Percentiles rank a stretch among this genome's conserved stretches.
Evolutionary conservation across 2,113 vertebrate species (phyloP).

Genomic region (Vidua chalybeata): DNA sequence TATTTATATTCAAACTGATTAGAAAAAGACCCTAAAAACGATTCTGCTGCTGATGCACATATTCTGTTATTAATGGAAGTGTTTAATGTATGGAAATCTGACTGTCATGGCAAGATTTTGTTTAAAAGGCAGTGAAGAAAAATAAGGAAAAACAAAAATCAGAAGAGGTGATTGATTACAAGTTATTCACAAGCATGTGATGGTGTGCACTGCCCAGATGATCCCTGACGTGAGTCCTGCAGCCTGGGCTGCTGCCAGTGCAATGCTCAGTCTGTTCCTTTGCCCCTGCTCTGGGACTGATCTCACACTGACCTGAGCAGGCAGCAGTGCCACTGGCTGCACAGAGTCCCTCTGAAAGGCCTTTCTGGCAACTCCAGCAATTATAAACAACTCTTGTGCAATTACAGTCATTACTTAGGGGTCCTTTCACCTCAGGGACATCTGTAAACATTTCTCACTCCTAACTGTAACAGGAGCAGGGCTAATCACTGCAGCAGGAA

Average conservation of each 20-base stretch:
- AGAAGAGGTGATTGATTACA: neutral
- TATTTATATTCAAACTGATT: neutral
- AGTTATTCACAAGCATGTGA: slow-evolving; percentile 10
- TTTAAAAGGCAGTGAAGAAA: neutral
- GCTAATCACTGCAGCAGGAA: no score
- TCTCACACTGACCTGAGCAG: slow-evolving; percentile 21
- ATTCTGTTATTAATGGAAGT: neutral
- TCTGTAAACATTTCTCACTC: no score
- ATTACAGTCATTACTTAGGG: no score
- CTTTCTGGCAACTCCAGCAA: no score
- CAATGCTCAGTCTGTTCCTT: slow-evolving; percentile 24
- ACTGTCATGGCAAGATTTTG: neutral
- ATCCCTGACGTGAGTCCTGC: neutral
- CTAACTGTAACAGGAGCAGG: no score
- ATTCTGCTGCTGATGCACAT: neutral
- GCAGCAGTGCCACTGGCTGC: neutral
- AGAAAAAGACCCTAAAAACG: neutral
- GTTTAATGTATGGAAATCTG: neutral
- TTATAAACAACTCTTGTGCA: no score
- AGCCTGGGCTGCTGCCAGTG: slow-evolving; percentile 12
- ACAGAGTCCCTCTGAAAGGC: neutral
- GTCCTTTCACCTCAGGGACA: no score
- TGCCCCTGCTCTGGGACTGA: neutral
- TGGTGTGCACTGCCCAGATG: neutral
- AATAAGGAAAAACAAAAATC: rapidly evolving